These are phyloP conservation scores for Cheilosia vulpina DNA, from an alignment of 2,888 invertebrate genomes.

Conservation along the genomic window DNA sequence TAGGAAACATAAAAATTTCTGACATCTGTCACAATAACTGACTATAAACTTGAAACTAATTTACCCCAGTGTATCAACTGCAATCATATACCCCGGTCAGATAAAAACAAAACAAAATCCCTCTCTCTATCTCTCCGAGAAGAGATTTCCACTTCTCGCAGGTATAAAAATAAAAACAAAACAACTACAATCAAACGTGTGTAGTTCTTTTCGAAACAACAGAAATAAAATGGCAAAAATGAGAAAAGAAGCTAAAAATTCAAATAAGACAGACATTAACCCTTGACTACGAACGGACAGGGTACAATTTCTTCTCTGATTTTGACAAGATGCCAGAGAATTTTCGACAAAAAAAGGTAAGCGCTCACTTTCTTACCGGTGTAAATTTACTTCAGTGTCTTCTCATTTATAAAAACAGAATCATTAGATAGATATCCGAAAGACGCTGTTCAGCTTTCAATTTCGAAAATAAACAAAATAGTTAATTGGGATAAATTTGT, in stretches of 20 bases:
- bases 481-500: conserved; percentile 1
- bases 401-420: conserved; percentile 17
- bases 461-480: conserved; percentile 46
- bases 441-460: conserved; percentile 38
- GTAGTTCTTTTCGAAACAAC: conserved; percentile 6
- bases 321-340: conserved; percentile 52
- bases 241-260: conserved; percentile 8
- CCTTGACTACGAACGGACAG: conserved; percentile 40
- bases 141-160: conserved; percentile 1
- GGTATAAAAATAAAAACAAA: conserved; percentile 37
- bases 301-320: conserved; percentile 21
- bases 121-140: not conserved
- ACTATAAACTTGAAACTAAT: not conserved
- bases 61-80: conserved; percentile 1
- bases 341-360: conserved; percentile 17
- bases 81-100: not conserved
- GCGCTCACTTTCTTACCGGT: conserved; percentile 16
- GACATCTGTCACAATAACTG: too few species aligned
- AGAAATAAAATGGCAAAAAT: conserved; percentile 9
- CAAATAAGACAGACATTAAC: conserved; percentile 53
- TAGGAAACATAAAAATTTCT: too few species aligned
- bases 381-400: conserved; percentile 20
- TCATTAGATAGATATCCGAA: conserved; percentile 41
- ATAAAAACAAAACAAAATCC: not conserved
- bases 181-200: not conserved